These are phyloP conservation scores for Eunapius fragilis DNA, from an alignment of 37 sponge, comb jelly and placozoan genomes.

Conservation along the genomic window DNA sequence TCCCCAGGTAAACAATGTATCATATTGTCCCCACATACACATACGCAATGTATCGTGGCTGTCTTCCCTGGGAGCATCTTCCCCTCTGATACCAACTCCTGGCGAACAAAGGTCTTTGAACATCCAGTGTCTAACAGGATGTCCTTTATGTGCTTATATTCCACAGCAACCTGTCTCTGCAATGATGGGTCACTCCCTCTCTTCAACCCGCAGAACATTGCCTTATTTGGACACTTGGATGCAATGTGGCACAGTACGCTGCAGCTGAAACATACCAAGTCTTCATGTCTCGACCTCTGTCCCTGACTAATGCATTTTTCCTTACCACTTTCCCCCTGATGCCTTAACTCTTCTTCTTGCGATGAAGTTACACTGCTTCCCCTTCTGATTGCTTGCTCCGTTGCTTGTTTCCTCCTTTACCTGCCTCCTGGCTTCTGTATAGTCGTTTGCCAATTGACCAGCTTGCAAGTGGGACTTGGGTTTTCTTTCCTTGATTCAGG, in stretches of 20 bases:
- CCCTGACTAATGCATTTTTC: background rate
- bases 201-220: conserved; percentile 15
- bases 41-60: background rate
- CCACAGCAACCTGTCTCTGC: conserved; percentile 3
- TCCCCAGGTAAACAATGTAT: conserved; percentile 2
- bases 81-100: background rate
- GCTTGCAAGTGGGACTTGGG: background rate
- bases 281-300: background rate
- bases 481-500: background rate
- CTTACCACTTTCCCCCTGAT: background rate
- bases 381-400: background rate
- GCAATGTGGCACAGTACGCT: background rate
- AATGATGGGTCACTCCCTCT: background rate
- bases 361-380: background rate
- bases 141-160: conserved; percentile 9
- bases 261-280: background rate
- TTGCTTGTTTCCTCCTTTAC: background rate
- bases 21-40: too few species aligned
- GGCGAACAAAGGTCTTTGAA: background rate
- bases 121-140: conserved; percentile 3
- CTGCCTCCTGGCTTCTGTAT: background rate
- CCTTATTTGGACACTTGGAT: conserved; percentile 8
- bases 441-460: background rate
- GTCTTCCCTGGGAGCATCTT: background rate
- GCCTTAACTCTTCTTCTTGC: background rate